Percentiles rank a stretch among this genome's conserved stretches.
Conservation (phyloP, 23 tunicate genomes). For the Phallusia fumigata region DNA sequence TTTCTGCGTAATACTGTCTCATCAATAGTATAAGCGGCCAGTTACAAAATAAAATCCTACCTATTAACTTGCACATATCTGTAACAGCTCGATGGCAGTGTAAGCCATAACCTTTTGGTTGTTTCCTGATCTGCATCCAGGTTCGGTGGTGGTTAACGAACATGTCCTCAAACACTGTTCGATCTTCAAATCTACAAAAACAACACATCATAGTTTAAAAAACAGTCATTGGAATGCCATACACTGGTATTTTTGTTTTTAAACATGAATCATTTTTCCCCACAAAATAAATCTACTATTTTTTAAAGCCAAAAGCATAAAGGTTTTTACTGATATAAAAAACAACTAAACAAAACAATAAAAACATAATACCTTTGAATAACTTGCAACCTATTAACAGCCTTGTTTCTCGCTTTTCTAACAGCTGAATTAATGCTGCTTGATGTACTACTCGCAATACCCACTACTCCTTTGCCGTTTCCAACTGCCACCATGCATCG, state of each 20-base stretch:
- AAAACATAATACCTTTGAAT: slow-evolving; percentile 64
- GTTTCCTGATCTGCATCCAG: slow-evolving; percentile 75
- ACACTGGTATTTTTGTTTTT: background rate
- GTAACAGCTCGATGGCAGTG: slow-evolving; percentile 81
- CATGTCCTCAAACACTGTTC: slow-evolving; percentile 95
- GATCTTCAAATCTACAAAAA: slow-evolving; percentile 64
- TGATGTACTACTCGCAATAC: slow-evolving; percentile 39
- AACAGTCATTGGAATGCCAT: background rate
- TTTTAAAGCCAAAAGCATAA: background rate
- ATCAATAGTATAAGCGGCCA: background rate
- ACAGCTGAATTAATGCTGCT: slow-evolving; percentile 54
- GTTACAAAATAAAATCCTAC: no score
- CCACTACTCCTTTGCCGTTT: slow-evolving; percentile 78
- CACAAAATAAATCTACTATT: background rate
- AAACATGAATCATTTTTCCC: background rate
- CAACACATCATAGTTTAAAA: background rate
- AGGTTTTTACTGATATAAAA: background rate
- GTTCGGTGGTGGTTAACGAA: slow-evolving; percentile 86
- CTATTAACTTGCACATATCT: slow-evolving; percentile 72
- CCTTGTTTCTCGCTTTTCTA: slow-evolving; percentile 74
- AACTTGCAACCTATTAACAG: slow-evolving; percentile 52
- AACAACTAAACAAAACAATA: background rate
- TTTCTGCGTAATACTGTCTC: background rate
- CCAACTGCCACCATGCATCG: slow-evolving; percentile 76
- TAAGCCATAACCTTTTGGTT: slow-evolving; percentile 86